Percentiles rank a stretch among this genome's conserved stretches.
Conservation (phyloP, 2,888 invertebrate genomes). For the Chloroclystis v-ata region DNA sequence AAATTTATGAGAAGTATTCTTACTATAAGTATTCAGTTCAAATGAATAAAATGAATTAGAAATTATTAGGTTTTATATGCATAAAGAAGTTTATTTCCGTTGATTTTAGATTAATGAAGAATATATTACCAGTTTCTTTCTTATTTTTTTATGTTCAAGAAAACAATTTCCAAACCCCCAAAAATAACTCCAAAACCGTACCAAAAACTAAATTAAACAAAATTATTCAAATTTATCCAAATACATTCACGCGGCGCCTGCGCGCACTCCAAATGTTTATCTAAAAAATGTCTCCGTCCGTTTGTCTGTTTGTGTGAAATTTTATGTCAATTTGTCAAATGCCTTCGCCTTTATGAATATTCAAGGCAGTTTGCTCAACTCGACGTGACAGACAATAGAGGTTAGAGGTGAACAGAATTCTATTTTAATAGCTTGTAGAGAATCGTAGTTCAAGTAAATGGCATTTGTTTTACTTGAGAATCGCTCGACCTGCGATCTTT, state of each 20-base stretch:
- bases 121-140: too few relatives aligned
- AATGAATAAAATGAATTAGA: too few relatives aligned
- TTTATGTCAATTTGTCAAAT: conserved; percentile 70
- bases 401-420: conserved; percentile 28
- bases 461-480: too few relatives aligned
- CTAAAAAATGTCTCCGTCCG: conserved; percentile 45
- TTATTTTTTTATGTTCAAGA: too few relatives aligned
- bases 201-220: conserved; percentile 24
- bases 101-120: too few relatives aligned
- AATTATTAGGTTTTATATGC: too few relatives aligned
- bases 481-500: too few relatives aligned
- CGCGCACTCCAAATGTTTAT: conserved; percentile 37
- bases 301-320: conserved; percentile 76
- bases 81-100: too few relatives aligned
- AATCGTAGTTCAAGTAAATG: neutral
- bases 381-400: conserved; percentile 29
- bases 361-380: conserved; percentile 50
- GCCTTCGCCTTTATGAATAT: conserved; percentile 65
- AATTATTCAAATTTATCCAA: conserved; percentile 58
- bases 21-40: too few relatives aligned
- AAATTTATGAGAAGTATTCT: too few relatives aligned
- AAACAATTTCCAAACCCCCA: neutral
- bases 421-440: neutral
- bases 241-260: conserved; percentile 49
- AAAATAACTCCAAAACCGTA: conserved; percentile 14